phyloP scores from a whole-genome alignment of 1,140 invertebrate species.

The Tetraneura akinire region DNA sequence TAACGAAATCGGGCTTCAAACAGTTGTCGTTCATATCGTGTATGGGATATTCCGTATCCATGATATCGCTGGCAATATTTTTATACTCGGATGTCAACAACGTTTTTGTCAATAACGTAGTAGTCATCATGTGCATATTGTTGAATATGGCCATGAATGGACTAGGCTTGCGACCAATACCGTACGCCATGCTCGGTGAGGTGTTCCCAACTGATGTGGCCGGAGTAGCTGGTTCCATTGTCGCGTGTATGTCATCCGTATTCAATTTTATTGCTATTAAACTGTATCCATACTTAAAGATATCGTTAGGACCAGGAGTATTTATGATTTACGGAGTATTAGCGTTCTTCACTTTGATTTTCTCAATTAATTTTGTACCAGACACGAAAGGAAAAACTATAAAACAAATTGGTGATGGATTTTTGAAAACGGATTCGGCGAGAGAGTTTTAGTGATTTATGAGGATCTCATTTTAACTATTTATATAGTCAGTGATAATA shows the following conservation, averaged over 20 bases:
- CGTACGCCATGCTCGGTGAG: slow-evolving; percentile 67
- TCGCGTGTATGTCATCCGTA: slow-evolving; percentile 55
- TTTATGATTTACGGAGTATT: slow-evolving; percentile 74
- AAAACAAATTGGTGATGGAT: slow-evolving; percentile 65
- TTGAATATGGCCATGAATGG: slow-evolving; percentile 63
- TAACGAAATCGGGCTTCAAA: slow-evolving; percentile 64
- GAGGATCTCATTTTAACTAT: neutral
- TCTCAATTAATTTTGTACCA: slow-evolving; percentile 70
- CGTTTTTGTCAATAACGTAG: neutral
- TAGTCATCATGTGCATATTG: slow-evolving; percentile 5
- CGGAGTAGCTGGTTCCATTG: slow-evolving; percentile 68
- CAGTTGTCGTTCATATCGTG: slow-evolving; percentile 62
- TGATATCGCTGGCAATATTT: slow-evolving; percentile 62
- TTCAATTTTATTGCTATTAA: slow-evolving; percentile 76
- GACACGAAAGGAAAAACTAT: slow-evolving; percentile 80
- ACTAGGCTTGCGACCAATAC: slow-evolving; percentile 65
- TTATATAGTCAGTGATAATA: slow-evolving; percentile 38
- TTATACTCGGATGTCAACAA: slow-evolving; percentile 54
- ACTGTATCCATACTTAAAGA: slow-evolving; percentile 67
- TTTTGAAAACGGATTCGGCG: neutral
- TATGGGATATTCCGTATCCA: slow-evolving; percentile 63
- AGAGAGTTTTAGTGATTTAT: neutral
- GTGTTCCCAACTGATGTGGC: slow-evolving; percentile 59
- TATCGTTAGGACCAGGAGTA: slow-evolving; percentile 62
- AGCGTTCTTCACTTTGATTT: slow-evolving; percentile 69